A percentile compares a stretch with the other conserved stretches of the same genome.
Evolutionary conservation across 2,113 vertebrate species (phyloP).

Genomic region (Oenanthe oenanthe): DNA sequence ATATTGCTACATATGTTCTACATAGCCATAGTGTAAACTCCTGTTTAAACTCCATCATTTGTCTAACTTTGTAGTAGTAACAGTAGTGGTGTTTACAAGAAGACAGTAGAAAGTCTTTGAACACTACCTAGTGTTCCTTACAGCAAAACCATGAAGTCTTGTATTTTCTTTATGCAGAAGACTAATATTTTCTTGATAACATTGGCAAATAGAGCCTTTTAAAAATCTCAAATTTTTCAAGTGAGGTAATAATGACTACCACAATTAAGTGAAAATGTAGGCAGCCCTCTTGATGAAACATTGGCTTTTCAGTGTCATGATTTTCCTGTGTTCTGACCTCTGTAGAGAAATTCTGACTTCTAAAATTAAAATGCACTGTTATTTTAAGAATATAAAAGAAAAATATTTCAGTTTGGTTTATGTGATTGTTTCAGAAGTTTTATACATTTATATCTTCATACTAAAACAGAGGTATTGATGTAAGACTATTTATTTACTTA

Average conservation of each 20-base stretch:
- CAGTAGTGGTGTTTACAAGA: background rate
- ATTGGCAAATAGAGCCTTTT: background rate
- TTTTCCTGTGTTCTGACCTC: constrained; percentile 23
- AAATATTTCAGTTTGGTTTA: constrained; percentile 12
- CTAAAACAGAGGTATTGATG: background rate
- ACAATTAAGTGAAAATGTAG: background rate
- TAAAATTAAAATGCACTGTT: constrained; percentile 69
- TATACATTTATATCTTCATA: background rate
- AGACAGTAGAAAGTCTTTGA: background rate
- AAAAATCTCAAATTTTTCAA: background rate
- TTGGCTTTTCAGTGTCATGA: background rate
- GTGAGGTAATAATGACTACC: background rate
- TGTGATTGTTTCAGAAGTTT: constrained; percentile 24
- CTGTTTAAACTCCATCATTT: background rate
- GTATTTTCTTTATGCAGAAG: background rate
- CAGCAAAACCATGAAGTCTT: background rate
- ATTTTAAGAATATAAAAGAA: constrained; percentile 62
- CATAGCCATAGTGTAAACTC: background rate
- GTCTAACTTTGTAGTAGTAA: background rate
- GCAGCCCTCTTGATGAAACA: background rate
- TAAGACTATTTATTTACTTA: background rate
- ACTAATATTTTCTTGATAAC: background rate
- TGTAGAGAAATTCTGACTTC: constrained; percentile 59
- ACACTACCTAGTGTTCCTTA: background rate
- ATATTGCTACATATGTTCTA: background rate